Evolutionary conservation across 2,797 vertebrate species (phyloP).

Genomic region (Discoglossus pictus): DNA sequence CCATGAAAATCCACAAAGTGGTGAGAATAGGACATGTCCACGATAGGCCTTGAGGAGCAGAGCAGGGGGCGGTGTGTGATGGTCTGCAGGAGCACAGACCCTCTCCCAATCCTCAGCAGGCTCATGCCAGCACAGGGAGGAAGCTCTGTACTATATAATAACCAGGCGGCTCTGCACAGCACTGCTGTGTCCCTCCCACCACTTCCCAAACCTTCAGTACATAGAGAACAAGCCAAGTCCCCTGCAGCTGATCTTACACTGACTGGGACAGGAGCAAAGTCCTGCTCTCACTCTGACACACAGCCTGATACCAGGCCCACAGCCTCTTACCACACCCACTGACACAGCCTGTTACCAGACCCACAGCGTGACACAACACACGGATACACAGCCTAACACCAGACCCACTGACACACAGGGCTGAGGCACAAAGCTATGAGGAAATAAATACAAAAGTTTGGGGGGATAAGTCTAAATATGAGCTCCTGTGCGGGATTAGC

Average conservation of each 20-base stretch:
- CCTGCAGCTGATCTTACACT: slow-evolving; percentile 51
- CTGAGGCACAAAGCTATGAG: too few species aligned
- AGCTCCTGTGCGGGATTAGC: too few species aligned
- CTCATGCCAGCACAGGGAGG: slow-evolving; percentile 43
- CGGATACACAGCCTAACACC: too few species aligned
- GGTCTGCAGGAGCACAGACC: slow-evolving; percentile 44
- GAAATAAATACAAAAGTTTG: too few species aligned
- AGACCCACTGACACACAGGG: too few species aligned
- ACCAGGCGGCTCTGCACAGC: slow-evolving; percentile 47
- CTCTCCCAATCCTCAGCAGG: slow-evolving; percentile 40
- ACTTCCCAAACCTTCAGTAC: slow-evolving; percentile 48
- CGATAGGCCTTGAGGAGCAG: slow-evolving; percentile 68
- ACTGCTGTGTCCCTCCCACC: slow-evolving; percentile 42
- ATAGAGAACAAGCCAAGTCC: slow-evolving; percentile 43
- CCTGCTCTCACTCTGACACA: slow-evolving; percentile 41
- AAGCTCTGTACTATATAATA: slow-evolving; percentile 42
- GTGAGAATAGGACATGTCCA: slow-evolving; percentile 88
- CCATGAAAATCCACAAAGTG: slow-evolving; percentile 93
- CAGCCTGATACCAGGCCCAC: too few species aligned
- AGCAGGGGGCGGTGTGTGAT: slow-evolving; percentile 37
- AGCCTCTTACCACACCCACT: slow-evolving; percentile 6
- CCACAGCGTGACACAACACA: neutral
- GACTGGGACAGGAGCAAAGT: slow-evolving; percentile 60
- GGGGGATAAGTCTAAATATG: too few species aligned
- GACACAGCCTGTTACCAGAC: neutral